These are phyloP conservation scores for Koerneria pararmatus DNA, from an alignment of 2,888 invertebrate species.

Conservation along the genomic window DNA sequence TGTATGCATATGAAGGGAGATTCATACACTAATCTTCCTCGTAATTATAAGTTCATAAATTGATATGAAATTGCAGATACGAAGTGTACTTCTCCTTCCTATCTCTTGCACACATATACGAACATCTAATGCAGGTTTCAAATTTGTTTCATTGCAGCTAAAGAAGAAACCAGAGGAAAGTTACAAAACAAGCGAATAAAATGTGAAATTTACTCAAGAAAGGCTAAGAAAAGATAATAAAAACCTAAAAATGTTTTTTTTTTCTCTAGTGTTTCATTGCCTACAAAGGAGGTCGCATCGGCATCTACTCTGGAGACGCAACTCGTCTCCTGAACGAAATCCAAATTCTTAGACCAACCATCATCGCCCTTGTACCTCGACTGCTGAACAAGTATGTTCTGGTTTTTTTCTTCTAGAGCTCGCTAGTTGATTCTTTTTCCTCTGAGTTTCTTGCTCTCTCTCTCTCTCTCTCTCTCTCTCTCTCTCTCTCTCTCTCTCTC, in stretches of 20 bases:
- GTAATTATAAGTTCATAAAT: no score
- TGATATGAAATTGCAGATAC: no score
- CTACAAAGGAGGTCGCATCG: conserved; percentile 76
- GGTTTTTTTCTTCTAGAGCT: no score
- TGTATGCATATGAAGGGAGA: no score
- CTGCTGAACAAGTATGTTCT: conserved; percentile 74
- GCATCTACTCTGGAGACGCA: conserved; percentile 89
- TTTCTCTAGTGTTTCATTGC: conserved; percentile 35
- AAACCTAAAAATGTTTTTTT: neutral
- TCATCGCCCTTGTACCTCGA: conserved; percentile 89
- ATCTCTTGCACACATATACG: conserved; percentile 93
- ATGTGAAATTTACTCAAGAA: neutral
- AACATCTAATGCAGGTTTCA: conserved; percentile 68
- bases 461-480: no score
- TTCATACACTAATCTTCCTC: no score
- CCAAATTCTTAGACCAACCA: conserved; percentile 82
- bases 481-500: no score
- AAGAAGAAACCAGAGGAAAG: neutral
- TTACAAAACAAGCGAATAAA: neutral
- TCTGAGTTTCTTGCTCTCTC: no score
- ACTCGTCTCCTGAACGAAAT: conserved; percentile 74
- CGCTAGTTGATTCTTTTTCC: no score
- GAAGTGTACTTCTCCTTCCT: conserved; percentile 77
- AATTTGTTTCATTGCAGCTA: no score
- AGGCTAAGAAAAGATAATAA: conserved; percentile 18